phyloP scores from a whole-genome alignment of 2,888 invertebrate genomes.

The Antheraea assamensis region DNA sequence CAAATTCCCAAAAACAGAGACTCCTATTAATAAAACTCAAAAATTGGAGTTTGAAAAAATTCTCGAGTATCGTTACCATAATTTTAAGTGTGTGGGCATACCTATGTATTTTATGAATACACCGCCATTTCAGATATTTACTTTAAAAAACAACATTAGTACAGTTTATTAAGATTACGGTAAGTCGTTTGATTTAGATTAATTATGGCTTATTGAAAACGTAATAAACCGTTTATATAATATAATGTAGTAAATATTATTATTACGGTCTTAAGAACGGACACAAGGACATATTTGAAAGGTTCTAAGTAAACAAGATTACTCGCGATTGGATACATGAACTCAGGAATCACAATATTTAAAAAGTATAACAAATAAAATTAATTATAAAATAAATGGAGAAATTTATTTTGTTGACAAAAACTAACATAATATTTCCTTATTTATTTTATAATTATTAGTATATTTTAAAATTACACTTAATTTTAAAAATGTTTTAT shows the following conservation, averaged over 20 bases:
- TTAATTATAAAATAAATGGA: not conserved
- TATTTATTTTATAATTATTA: not conserved
- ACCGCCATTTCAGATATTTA: too few relatives aligned
- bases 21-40: too few relatives aligned
- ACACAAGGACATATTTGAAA: constrained; percentile 9
- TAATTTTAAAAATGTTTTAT: not conserved
- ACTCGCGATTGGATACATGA: not conserved
- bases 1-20: too few relatives aligned
- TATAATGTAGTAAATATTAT: not conserved
- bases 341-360: not conserved
- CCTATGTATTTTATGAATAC: too few relatives aligned
- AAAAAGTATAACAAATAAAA: not conserved
- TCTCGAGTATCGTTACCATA: too few relatives aligned
- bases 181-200: not conserved
- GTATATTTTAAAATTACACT: not conserved
- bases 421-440: not conserved
- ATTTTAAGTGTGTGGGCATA: too few relatives aligned
- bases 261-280: not conserved
- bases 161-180: too few relatives aligned
- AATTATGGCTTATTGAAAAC: not conserved
- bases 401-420: too few relatives aligned
- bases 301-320: constrained; percentile 1
- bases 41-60: too few relatives aligned
- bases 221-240: not conserved
- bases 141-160: too few relatives aligned